Conservation (phyloP, 2,113 vertebrate species). For the Dicrurus megarhynchus region DNA sequence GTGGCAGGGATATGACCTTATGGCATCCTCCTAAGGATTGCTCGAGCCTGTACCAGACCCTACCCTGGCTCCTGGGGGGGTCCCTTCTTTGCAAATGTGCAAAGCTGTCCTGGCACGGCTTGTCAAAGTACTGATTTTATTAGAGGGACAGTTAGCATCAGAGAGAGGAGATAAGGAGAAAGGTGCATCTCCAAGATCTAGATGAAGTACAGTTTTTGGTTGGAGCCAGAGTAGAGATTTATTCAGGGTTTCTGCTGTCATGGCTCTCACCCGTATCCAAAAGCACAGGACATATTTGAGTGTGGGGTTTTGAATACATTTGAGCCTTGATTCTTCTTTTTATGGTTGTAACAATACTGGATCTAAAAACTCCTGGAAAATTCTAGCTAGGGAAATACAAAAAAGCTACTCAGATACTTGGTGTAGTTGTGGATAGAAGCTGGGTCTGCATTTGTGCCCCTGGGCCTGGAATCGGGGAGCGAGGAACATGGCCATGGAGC, state of each 20-base stretch:
- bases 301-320: not conserved
- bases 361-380: not conserved
- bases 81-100: not conserved
- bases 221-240: not conserved
- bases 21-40: not conserved
- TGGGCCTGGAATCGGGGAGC: accelerated
- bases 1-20: not conserved
- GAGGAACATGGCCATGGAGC: not conserved
- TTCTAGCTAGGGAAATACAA: not conserved
- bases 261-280: not conserved
- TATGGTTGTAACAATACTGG: not conserved
- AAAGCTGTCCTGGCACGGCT: not conserved
- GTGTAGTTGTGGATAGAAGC: not conserved
- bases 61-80: not conserved
- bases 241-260: not conserved
- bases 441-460: not conserved
- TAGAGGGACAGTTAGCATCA: not conserved
- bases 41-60: not conserved
- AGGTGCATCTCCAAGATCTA: not conserved
- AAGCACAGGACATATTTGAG: accelerated
- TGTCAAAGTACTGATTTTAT: not conserved
- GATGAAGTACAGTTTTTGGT: not conserved
- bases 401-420: not conserved
- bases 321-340: not conserved
- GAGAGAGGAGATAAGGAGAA: not conserved